Evolutionary conservation across 1,140 invertebrate species (phyloP).

Genomic region (Brachionus angularis): DNA sequence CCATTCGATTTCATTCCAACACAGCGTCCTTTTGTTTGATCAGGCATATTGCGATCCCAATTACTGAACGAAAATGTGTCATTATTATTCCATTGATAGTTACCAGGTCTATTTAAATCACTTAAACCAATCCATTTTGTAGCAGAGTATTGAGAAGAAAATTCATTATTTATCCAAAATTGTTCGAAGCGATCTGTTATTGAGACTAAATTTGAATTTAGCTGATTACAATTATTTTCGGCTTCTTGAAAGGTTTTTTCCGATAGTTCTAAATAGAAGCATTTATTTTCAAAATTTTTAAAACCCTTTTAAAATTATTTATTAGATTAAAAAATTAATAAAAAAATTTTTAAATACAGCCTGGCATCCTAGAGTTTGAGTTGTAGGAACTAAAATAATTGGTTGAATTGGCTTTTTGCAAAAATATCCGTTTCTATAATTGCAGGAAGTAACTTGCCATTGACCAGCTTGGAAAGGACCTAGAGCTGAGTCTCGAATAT

Average conservation of each 20-base stretch:
- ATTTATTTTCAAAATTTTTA: constrained; percentile 12
- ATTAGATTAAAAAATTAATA: background rate
- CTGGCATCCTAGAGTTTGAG: constrained; percentile 19
- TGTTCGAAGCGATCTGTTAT: constrained; percentile 40
- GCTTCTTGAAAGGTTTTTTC: constrained; percentile 8
- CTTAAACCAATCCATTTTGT: constrained; percentile 35
- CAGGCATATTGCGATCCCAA: constrained; percentile 26
- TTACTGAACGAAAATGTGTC: background rate
- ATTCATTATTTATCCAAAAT: constrained; percentile 25
- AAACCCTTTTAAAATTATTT: background rate
- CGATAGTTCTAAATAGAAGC: constrained; percentile 8
- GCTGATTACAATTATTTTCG: constrained; percentile 16
- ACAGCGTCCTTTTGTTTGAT: background rate
- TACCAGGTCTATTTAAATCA: background rate
- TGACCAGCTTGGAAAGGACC: constrained; percentile 32
- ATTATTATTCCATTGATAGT: constrained; percentile 14
- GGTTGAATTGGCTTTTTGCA: constrained; percentile 9
- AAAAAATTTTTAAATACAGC: background rate
- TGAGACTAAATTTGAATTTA: constrained; percentile 10
- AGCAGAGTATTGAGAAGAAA: background rate
- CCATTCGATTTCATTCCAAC: constrained; percentile 31
- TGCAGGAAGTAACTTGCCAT: constrained; percentile 39
- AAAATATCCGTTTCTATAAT: constrained; percentile 35
- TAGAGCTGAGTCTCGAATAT: constrained; percentile 6
- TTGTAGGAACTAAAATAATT: background rate